Evolutionary conservation across 2,797 vertebrate genomes (phyloP), one percentile per base, ranked within the genome.

Genomic region (Sebastes cheni): DNA sequence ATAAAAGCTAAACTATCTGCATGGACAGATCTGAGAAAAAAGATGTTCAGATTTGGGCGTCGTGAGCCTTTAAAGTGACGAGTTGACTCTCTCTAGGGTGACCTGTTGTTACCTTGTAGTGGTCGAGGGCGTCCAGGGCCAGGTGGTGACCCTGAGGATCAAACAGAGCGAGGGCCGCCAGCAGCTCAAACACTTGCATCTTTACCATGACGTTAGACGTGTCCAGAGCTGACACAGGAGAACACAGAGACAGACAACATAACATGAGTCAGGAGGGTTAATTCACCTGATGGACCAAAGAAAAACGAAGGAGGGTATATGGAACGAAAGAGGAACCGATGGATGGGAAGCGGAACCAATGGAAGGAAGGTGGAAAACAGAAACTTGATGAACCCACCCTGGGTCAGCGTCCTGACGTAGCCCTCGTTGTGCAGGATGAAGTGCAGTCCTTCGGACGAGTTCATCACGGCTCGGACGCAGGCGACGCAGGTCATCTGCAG

Each of bases 121-220:
- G 95, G 62, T 97, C 94, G 60, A 98, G 91, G n/a, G 97, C 97
- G 4, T 97, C 96, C 91, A 98, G 81, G 10, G 95, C 93, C 85
- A 97, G 94, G 14, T 79, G 42, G 1, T 96, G 95, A 6, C 97
- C 97, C 66, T 91, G 93, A 0, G 92, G 84, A 3, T 96, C 96
- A 29, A 97, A 98, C 80, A 97, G 92, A 68, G 95, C 94, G 22
- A 98, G 92, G 8, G 97, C 97, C 0, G 97, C 96, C 87, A 98
- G 90, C 77, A 98, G 95, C 82, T 98, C 97, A 80, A 97, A 97
- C 75, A 97, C 97, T 89, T 97, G 97, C 91, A 97, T 97, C 94
- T 98, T 98, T 72, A 98, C 97, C 97, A 97, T 97, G 68, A 96
- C 89, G 46, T 97, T 98, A 50, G 97, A 96, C 0, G 97, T 98